Evolutionary conservation across 2,113 vertebrate species (phyloP).

Genomic region (Sardina pilchardus): DNA sequence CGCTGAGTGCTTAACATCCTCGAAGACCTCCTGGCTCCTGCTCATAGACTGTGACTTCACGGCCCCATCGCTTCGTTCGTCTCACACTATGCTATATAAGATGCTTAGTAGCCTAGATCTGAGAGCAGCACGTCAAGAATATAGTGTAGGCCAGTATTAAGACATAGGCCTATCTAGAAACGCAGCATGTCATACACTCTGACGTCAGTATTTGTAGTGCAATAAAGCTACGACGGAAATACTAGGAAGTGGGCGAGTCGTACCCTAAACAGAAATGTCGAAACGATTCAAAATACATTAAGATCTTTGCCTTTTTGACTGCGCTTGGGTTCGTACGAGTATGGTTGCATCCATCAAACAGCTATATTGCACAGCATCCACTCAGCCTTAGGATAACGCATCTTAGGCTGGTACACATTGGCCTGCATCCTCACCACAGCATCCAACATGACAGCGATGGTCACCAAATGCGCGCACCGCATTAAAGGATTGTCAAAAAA

Average conservation of each 20-base stretch:
- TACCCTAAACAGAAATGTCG: background rate
- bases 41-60: background rate
- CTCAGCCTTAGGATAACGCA: background rate
- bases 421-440: conserved; percentile 3
- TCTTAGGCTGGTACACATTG: background rate
- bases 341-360: background rate
- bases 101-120: background rate
- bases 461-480: background rate
- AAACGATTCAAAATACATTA: background rate
- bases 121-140: background rate
- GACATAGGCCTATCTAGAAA: background rate
- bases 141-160: background rate
- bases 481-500: background rate
- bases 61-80: background rate
- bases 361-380: background rate
- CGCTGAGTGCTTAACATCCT: background rate
- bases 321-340: background rate
- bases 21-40: background rate
- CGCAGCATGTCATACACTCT: background rate
- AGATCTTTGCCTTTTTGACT: background rate
- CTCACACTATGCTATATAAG: background rate
- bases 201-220: conserved; percentile 8
- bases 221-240: background rate
- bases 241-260: background rate
- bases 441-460: conserved; percentile 11